Evolutionary conservation across 2,113 vertebrate species (phyloP).

Genomic region (Antidorcas marsupialis): DNA sequence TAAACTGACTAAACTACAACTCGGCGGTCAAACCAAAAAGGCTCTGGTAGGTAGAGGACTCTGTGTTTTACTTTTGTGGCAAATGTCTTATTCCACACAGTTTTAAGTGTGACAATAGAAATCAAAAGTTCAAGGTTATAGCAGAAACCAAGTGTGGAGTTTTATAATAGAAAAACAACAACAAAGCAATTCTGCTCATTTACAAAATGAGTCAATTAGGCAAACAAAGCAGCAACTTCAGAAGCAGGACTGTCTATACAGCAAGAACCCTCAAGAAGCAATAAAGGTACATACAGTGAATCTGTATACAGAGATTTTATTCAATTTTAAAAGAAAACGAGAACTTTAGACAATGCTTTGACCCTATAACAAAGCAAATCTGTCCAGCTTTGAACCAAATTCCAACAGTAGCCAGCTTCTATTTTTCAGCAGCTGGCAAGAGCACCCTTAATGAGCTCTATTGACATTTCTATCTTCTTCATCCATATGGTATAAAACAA

Average conservation of each 20-base stretch:
- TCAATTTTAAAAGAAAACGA: slow-evolving; percentile 85
- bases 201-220: slow-evolving; percentile 80
- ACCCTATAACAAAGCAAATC: slow-evolving; percentile 83
- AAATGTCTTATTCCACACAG: slow-evolving; percentile 85
- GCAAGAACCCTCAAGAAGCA: slow-evolving; percentile 80
- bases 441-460: slow-evolving; percentile 77
- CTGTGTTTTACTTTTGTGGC: slow-evolving; percentile 79
- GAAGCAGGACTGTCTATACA: slow-evolving; percentile 83
- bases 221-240: slow-evolving; percentile 81
- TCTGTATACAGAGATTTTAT: slow-evolving; percentile 83
- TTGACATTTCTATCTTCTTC: slow-evolving; percentile 77
- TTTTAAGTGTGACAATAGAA: slow-evolving; percentile 82
- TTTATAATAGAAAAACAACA: slow-evolving; percentile 71
- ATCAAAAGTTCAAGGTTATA: slow-evolving; percentile 80
- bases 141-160: slow-evolving; percentile 81
- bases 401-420: slow-evolving; percentile 78
- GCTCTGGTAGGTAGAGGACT: slow-evolving; percentile 71
- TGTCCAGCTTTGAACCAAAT: slow-evolving; percentile 83
- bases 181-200: slow-evolving; percentile 81
- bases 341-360: slow-evolving; percentile 84
- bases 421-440: slow-evolving; percentile 82
- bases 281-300: slow-evolving; percentile 85
- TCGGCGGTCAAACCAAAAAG: slow-evolving; percentile 62
- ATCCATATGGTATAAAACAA: slow-evolving; percentile 76
- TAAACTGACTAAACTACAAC: slow-evolving; percentile 58